phyloP scores from a whole-genome alignment of 2,113 vertebrate genomes.

The Myotis brandtii region DNA sequence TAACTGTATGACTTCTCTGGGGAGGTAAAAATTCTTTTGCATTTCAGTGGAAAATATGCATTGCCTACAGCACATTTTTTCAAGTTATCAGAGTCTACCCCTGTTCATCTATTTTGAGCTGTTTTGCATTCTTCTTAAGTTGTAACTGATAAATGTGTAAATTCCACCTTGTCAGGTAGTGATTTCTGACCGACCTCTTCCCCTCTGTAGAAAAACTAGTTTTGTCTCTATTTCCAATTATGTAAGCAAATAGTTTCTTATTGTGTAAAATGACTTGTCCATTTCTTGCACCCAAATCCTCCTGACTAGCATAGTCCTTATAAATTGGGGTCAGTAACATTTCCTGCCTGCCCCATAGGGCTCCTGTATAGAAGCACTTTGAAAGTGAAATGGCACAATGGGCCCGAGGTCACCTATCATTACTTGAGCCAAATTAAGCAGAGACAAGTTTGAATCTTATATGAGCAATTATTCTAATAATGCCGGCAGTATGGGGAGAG shows the following conservation, averaged over 20 bases:
- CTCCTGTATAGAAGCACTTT: background rate
- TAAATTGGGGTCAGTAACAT: background rate
- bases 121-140: background rate
- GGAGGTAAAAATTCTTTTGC: background rate
- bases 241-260: background rate
- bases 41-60: background rate
- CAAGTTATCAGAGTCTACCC: background rate
- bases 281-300: background rate
- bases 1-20: background rate
- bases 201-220: background rate
- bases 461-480: no score
- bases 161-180: constrained; percentile 5
- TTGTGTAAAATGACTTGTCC: background rate
- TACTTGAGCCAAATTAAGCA: no score
- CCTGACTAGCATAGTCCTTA: background rate
- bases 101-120: background rate
- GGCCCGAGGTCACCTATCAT: no score
- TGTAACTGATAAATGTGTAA: background rate
- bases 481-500: no score
- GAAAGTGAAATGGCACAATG: background rate
- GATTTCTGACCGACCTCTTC: constrained; percentile 33
- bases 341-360: background rate
- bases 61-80: background rate
- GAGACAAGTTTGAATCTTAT: no score
- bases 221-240: constrained; percentile 10